Evolutionary conservation across 2,888 invertebrate genomes (phyloP).

Genomic region (Tetranychus piercei): DNA sequence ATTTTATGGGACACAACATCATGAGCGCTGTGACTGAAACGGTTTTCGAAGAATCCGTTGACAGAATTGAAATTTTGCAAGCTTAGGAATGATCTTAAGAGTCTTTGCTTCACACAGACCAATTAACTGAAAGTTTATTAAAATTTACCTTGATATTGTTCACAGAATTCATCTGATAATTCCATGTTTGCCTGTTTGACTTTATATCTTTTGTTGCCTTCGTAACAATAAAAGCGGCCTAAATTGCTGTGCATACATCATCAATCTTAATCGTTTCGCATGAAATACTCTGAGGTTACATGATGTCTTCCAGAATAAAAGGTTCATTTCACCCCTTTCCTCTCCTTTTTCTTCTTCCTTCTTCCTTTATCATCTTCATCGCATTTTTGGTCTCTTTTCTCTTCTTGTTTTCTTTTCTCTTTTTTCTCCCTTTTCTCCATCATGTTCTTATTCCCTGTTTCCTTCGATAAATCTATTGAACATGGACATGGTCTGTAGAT

Average conservation of each 20-base stretch:
- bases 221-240: background rate
- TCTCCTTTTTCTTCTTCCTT: no score
- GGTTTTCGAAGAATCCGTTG: no score
- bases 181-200: no score
- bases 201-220: no score
- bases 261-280: constrained; percentile 1
- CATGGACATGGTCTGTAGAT: constrained; percentile 1
- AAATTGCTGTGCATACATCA: background rate
- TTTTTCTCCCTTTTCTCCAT: background rate
- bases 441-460: background rate
- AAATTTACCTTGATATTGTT: no score
- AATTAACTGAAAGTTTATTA: no score
- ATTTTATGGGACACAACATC: no score
- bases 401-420: background rate
- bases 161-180: no score
- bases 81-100: no score
- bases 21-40: no score
- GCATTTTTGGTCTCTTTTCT: background rate
- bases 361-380: background rate
- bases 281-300: background rate
- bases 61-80: no score
- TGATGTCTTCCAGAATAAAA: constrained; percentile 1
- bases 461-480: background rate
- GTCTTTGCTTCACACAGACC: no score
- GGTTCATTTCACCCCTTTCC: constrained; percentile 5